A percentile compares a stretch with the other conserved stretches of the same genome.
These are phyloP conservation scores for Hyles vespertilio DNA, from an alignment of 1,140 invertebrate genomes.

Conservation along the genomic window DNA sequence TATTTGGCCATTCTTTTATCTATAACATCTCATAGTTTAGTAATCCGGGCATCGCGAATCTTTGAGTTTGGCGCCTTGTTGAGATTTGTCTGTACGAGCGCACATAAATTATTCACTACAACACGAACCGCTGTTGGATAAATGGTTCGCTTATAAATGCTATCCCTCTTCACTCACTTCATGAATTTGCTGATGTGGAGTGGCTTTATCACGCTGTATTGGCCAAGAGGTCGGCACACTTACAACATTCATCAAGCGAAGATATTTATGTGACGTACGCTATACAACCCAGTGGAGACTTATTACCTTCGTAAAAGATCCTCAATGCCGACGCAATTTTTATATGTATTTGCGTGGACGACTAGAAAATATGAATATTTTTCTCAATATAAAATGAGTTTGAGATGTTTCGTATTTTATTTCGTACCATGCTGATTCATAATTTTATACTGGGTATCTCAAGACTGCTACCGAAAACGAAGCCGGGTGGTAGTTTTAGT, in stretches of 20 bases:
- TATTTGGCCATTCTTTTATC: constrained; percentile 4
- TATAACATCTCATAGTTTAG: constrained; percentile 6
- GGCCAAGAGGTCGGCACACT: not conserved
- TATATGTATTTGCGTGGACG: no score
- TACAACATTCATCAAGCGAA: not conserved
- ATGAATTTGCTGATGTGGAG: constrained; percentile 42
- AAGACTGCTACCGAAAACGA: no score
- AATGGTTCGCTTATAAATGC: constrained; percentile 43
- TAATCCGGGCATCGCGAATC: constrained; percentile 17
- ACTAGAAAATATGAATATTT: no score
- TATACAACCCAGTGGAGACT: no score
- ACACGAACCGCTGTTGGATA: constrained; percentile 38
- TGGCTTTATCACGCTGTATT: constrained; percentile 27
- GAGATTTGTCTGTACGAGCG: constrained; percentile 33
- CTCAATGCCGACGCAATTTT: no score
- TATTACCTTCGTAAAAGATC: no score
- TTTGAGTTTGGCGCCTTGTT: constrained; percentile 13
- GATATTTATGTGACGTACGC: no score
- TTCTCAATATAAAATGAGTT: no score
- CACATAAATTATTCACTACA: constrained; percentile 42
- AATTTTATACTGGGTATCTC: no score
- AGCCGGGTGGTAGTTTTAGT: no score
- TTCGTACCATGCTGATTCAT: no score
- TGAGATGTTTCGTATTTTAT: no score
- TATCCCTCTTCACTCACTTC: constrained; percentile 50